Evolutionary conservation across 2,113 vertebrate species (phyloP).

Genomic region (Rhadina sibilatrix): DNA sequence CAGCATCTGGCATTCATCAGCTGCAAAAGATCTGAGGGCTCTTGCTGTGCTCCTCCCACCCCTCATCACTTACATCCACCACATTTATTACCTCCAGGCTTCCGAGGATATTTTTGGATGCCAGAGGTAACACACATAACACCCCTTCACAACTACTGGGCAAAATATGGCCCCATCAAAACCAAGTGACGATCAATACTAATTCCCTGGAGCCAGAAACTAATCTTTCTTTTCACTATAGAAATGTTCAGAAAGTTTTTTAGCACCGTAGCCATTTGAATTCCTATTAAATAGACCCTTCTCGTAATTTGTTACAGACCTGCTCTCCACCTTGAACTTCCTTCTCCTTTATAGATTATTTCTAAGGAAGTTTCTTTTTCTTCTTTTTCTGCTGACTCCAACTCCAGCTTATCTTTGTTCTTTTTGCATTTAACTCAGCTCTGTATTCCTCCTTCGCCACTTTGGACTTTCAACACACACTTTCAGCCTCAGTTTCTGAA

Average conservation of each 20-base stretch:
- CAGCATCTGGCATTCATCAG: background rate
- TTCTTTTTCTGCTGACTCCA: conserved; percentile 49
- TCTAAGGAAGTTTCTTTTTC: conserved; percentile 12
- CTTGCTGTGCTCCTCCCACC: background rate
- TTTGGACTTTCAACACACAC: background rate
- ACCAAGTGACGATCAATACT: background rate
- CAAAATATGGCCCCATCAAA: background rate
- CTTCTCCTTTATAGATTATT: conserved; percentile 15
- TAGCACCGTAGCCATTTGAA: background rate
- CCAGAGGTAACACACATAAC: background rate
- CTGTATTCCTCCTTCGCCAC: background rate
- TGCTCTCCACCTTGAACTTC: conserved; percentile 6
- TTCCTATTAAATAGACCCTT: background rate
- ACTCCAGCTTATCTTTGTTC: conserved; percentile 46
- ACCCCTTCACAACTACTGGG: background rate
- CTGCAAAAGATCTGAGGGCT: background rate
- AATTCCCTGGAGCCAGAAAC: background rate
- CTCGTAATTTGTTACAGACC: background rate
- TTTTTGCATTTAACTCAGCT: background rate
- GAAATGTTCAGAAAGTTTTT: conserved; percentile 2
- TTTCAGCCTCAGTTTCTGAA: background rate
- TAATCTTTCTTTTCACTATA: background rate
- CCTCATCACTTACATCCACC: background rate
- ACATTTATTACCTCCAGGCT: background rate
- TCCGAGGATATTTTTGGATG: background rate